Evolutionary conservation across 2,888 invertebrate species (phyloP).

Genomic region (Macropis europaea): DNA sequence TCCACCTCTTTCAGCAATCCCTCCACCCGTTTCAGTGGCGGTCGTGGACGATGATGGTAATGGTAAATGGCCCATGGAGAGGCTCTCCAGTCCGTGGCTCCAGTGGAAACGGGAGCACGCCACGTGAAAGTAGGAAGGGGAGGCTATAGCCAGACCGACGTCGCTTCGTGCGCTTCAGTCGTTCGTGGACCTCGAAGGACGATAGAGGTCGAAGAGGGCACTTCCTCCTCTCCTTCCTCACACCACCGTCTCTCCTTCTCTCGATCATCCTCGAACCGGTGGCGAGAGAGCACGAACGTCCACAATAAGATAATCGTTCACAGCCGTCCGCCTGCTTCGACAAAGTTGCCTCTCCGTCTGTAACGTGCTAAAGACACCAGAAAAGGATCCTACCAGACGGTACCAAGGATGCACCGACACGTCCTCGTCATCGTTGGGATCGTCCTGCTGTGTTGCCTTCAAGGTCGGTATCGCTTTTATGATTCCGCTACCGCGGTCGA

Average conservation of each 20-base stretch:
- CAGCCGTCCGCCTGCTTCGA: slow-evolving; percentile 27
- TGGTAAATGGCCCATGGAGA: slow-evolving; percentile 71
- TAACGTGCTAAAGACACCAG: neutral
- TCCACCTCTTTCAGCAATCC: slow-evolving; percentile 12
- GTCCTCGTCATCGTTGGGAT: slow-evolving; percentile 67
- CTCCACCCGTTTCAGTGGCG: slow-evolving; percentile 42
- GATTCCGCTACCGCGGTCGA: neutral
- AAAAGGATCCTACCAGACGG: slow-evolving; percentile 23
- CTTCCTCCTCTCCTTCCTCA: slow-evolving; percentile 65
- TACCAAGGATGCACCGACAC: slow-evolving; percentile 72
- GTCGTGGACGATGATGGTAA: slow-evolving; percentile 69
- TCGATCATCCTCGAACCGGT: slow-evolving; percentile 26
- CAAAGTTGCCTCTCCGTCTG: slow-evolving; percentile 25
- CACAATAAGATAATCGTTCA: slow-evolving; percentile 47
- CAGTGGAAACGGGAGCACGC: slow-evolving; percentile 78
- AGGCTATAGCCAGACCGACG: slow-evolving; percentile 76
- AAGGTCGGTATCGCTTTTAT: slow-evolving; percentile 70
- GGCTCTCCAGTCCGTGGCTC: slow-evolving; percentile 66
- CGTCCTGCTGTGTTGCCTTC: slow-evolving; percentile 73
- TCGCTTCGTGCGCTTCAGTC: slow-evolving; percentile 76
- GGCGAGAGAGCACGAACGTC: slow-evolving; percentile 29
- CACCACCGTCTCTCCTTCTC: slow-evolving; percentile 19
- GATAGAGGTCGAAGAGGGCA: slow-evolving; percentile 78
- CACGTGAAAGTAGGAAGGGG: slow-evolving; percentile 76
- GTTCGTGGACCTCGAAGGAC: slow-evolving; percentile 80